Base-by-base conservation (phyloP, 2,797 vertebrate genomes). In the Sphaeramia orbicularis region DNA sequence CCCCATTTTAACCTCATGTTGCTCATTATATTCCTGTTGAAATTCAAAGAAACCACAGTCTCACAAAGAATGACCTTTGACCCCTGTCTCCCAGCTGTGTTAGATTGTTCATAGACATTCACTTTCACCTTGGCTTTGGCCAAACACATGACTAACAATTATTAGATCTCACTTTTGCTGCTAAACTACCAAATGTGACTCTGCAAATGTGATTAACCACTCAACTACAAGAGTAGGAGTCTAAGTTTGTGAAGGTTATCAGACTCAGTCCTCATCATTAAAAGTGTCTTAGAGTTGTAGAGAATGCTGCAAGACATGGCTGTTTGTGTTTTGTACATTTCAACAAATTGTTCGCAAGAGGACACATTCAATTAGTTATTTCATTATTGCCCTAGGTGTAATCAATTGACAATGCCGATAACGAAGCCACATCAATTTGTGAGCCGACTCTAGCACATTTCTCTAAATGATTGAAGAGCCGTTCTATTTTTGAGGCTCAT, bases 331-430 rank as follows among this genome's bases (percentile, higher is more conserved):
- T 85, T 79, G 83, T 71, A 55, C 53, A 64, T 92, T 91, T 86
- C 84, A 89, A 89, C 86, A 87, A 91, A 94, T 84, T 88, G 86
- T 91, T 92, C 91, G 91, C 83, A 81, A 88, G 84, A 81, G 86
- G 86, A 92, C 91, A 90, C 86, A 83, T 93, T 92, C 86, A 92
- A 89, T 93, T 90, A 91, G 89, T 92, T 91, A 91, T 92, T 90
- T 91, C 90, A 93, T 90, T 90, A 89, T 89, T 68, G 82, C 87
- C 87, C 66, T 32, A 75, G 80, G 89, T 88, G 74, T 76, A 87
- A 93, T 93, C 92, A 92, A 92, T 94, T 80, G 89, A 86, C 86
- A 89, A 83, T 79, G 85, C 87, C 91, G 67, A 92, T 92, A 91
- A 91, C 87, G 87, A 91, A 91, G 87, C 83, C 72, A 87, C 87